phyloP scores from a whole-genome alignment of 2,797 vertebrate species.

The Helostoma temminkii region DNA sequence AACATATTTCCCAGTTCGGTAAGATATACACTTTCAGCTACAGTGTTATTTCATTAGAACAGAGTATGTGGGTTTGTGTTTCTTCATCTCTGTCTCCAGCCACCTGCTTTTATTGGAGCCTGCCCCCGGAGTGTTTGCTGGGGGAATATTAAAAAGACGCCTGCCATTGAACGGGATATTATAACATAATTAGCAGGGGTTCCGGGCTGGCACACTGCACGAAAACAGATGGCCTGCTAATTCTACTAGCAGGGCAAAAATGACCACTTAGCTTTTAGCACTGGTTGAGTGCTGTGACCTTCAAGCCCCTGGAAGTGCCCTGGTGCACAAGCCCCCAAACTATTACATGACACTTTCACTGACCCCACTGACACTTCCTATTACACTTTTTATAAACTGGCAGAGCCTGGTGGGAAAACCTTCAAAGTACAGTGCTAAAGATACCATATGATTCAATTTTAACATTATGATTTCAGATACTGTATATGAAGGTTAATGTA shows the following conservation, averaged over 20 bases:
- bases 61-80: constrained; percentile 77
- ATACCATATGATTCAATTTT: background rate
- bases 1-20: constrained; percentile 84
- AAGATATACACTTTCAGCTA: constrained; percentile 82
- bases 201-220: constrained; percentile 83
- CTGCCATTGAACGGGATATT: constrained; percentile 87
- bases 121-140: constrained; percentile 81
- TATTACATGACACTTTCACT: constrained; percentile 56
- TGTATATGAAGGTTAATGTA: background rate
- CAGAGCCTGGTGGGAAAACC: constrained; percentile 4
- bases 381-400: constrained; percentile 36
- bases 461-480: background rate
- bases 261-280: constrained; percentile 87
- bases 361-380: constrained; percentile 47
- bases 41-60: constrained; percentile 82
- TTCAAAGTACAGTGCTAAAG: background rate
- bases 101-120: constrained; percentile 83
- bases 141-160: constrained; percentile 85
- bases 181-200: constrained; percentile 92
- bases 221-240: constrained; percentile 95
- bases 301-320: constrained; percentile 77
- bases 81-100: constrained; percentile 75
- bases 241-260: constrained; percentile 91
- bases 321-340: constrained; percentile 55
- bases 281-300: constrained; percentile 80